Evolutionary conservation across 2,888 invertebrate species (phyloP).

Genomic region (Fragum fragum): DNA sequence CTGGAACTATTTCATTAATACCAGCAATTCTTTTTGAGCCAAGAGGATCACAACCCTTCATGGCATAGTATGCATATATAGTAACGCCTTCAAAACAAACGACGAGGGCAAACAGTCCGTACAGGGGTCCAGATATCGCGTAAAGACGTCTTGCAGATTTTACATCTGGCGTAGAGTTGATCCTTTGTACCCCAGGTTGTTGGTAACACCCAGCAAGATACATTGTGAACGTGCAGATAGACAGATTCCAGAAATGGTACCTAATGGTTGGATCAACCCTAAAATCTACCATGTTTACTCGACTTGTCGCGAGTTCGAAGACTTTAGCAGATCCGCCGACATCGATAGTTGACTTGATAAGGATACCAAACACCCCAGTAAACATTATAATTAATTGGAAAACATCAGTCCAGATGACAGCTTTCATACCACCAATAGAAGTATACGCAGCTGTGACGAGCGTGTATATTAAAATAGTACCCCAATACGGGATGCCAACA

Average conservation of each 20-base stretch:
- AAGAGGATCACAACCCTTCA: conserved; percentile 48
- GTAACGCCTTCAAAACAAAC: conserved; percentile 35
- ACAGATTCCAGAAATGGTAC: conserved; percentile 40
- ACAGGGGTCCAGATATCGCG: conserved; percentile 36
- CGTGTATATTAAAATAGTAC: conserved; percentile 35
- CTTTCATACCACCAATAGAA: conserved; percentile 48
- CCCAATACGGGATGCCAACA: conserved; percentile 43
- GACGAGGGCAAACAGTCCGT: not conserved
- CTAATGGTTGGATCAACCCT: conserved; percentile 41
- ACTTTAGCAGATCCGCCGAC: conserved; percentile 29
- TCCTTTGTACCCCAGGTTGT: conserved; percentile 45
- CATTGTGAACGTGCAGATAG: conserved; percentile 31
- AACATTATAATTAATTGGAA: conserved; percentile 48
- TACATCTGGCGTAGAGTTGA: conserved; percentile 37
- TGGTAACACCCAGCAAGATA: conserved; percentile 24
- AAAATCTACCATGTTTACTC: conserved; percentile 29
- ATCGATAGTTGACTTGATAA: conserved; percentile 26
- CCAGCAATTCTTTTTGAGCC: conserved; percentile 32
- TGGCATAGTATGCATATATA: conserved; percentile 45
- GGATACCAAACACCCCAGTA: conserved; percentile 40
- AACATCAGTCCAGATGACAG: conserved; percentile 55
- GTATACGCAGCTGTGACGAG: conserved; percentile 36
- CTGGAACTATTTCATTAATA: conserved; percentile 45
- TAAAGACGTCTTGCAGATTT: conserved; percentile 28
- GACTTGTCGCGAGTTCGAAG: conserved; percentile 19